A percentile compares a stretch with the other conserved stretches of the same genome.
These are phyloP conservation scores for Caretta caretta DNA, from an alignment of 2,113 vertebrate species.

Conservation along the genomic window DNA sequence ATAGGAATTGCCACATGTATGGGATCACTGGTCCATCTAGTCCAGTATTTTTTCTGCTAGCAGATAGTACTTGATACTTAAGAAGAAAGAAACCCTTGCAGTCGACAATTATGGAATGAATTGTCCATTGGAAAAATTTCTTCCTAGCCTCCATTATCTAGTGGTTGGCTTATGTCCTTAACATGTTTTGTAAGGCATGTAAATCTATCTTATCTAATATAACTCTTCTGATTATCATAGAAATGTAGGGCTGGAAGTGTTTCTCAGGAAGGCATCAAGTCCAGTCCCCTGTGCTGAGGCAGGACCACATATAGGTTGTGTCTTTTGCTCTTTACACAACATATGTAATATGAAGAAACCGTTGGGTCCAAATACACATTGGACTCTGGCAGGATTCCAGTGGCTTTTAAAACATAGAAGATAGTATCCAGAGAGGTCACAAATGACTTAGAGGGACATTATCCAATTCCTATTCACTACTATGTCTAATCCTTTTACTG, in stretches of 20 bases:
- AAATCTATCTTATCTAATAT: not conserved
- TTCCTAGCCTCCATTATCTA: not conserved
- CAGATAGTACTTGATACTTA: not conserved
- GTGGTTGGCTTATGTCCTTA: not conserved
- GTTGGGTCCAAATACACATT: not conserved
- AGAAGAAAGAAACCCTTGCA: not conserved
- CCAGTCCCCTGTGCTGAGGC: no score
- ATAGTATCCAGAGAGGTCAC: slow-evolving; percentile 37
- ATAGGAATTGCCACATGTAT: not conserved
- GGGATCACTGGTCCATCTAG: not conserved
- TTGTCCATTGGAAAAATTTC: not conserved
- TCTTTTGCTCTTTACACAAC: not conserved
- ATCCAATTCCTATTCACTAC: rapidly evolving
- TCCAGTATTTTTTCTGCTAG: no score
- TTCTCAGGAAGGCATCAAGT: no score
- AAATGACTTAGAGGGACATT: not conserved
- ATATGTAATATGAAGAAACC: not conserved
- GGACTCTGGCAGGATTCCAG: rapidly evolving
- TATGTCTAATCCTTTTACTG: not conserved
- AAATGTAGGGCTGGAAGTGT: no score
- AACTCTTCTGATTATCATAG: not conserved
- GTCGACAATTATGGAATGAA: not conserved
- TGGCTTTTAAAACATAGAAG: not conserved
- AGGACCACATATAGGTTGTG: not conserved
- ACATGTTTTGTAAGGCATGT: no score